These are phyloP conservation scores for Peromyscus maniculatus DNA, from an alignment of 2,113 vertebrate genomes.

Conservation along the genomic window DNA sequence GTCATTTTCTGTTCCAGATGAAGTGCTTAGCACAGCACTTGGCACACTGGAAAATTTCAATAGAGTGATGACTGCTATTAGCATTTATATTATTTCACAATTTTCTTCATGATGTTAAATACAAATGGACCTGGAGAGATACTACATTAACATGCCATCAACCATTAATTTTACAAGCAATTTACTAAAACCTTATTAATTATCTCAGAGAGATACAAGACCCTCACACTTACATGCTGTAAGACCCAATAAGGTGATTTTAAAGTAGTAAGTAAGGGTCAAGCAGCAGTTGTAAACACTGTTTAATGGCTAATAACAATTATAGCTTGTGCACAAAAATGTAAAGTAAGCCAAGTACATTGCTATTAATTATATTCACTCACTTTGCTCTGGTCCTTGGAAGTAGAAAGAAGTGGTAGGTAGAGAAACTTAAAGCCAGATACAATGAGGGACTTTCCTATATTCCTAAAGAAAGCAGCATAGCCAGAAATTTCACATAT, in stretches of 20 bases:
- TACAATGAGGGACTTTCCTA: neutral
- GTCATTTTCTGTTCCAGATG: neutral
- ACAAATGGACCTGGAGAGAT: slow-evolving; percentile 26
- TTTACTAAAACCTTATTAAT: slow-evolving; percentile 12
- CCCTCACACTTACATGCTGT: neutral
- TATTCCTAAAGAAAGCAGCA: neutral
- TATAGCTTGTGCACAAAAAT: neutral
- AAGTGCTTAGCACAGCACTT: slow-evolving; percentile 38
- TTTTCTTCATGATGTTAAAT: slow-evolving; percentile 68
- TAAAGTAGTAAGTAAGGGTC: slow-evolving; percentile 14
- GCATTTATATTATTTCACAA: slow-evolving; percentile 67
- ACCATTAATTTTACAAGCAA: slow-evolving; percentile 50
- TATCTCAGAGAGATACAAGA: slow-evolving; percentile 5
- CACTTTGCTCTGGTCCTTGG: neutral
- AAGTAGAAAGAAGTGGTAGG: neutral
- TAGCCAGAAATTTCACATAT: neutral
- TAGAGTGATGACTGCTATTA: slow-evolving; percentile 34
- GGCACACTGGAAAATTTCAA: neutral
- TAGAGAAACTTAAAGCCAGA: neutral
- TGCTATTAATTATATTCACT: neutral
- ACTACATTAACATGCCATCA: slow-evolving; percentile 65
- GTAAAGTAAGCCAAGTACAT: neutral
- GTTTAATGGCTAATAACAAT: neutral
- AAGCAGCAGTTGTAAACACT: neutral
- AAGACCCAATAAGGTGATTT: neutral